Base-by-base conservation (phyloP, 1,140 invertebrate species). In the Epicauta chinensis region DNA sequence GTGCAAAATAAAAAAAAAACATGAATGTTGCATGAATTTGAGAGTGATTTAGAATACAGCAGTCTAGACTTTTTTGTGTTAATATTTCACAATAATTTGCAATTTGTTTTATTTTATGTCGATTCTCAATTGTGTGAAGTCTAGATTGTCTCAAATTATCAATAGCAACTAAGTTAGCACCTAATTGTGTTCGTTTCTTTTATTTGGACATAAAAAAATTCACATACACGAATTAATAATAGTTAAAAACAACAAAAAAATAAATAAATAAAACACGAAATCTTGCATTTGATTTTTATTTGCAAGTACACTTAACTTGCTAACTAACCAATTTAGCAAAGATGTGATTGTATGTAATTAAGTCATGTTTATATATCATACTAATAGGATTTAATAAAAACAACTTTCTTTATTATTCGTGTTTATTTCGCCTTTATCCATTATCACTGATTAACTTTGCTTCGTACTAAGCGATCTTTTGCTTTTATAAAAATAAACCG, bases 321-420 rank as follows among this genome's bases (percentile, higher is more conserved):
- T 53, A 49, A 57, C 45, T 55, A 62, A 58, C 54, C 56, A 56
- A 59, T 58, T 62, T 65, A 63, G 63, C 59, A 57, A 63, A 56
- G 53, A 65, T 65, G 63, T 65, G 63, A 65, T 63, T 64, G 61
- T 65, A 63, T 65, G 59, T 55, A 55, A 43, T 55, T 44, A 51
- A 55, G 41, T 63, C 59, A 63, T 63, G 59, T 63, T 61, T 63
- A 65, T 65, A 63, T 65, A 62, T 64, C 58, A 60, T 39, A 61
- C 53, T 63, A 61, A 61, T 63, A 59, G 61, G 58, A 61, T 59
- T 63, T 63, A 59, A 23, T 23, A 23, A 63, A 61, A 61, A 63
- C 55, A 63, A 61, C 47, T 61, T 55, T 61, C 59, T 63, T 63
- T 63, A 63, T 63, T 63, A 61, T 7, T 23, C n/a, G n/a, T n/a